Evolutionary conservation across 2,797 vertebrate genomes (phyloP), one percentile per base, ranked within the genome.

Genomic region (Hydrolagus colliei): DNA sequence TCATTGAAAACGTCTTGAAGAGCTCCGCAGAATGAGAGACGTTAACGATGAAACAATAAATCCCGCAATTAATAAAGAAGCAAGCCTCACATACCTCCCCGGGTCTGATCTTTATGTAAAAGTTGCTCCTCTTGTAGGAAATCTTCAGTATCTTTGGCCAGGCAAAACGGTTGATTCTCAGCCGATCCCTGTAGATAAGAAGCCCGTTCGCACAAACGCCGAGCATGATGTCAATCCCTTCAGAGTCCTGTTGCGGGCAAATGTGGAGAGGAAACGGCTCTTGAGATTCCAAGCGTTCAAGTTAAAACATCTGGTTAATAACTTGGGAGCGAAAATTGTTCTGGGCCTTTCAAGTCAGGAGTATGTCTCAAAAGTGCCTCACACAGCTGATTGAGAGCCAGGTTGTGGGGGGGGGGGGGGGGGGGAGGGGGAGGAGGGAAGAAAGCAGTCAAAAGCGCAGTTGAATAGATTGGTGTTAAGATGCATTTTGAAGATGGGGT

Each of bases 111-210:
- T 99, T 99, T 89, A 99, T 99, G 91, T 99, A 99, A 90, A 99
- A 99, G 93, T 99, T 98, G 92, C 97, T 99, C 89, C 98, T 95
- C 89, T 99, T 99, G 86, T 99, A 99, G 59, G 98, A 99, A 89
- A 99, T 99, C 91, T 99, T 99, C 20, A 99, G 96, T 89, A 99
- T 99, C 93, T 99, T 99, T 86, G 98, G 98, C 98, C 98, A 99
- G 88, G 98, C 98, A 0, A 99, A 99, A 87, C 98, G 96, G 89
- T 99, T 99, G 93, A 99, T 99, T 91, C 98, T 94, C 90, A 99
- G 93, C 35, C 98, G 95, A 87, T 99, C 98, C n/a, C 97, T 94
- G 92, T 99, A 99, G 89, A 99, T 98, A 85, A 99, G 95, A 86
- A 99, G 95, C 80, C 98, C 97, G 0, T 98, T 99, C 93, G 98